A percentile compares a stretch with the other conserved stretches of the same genome.
phyloP scores from a whole-genome alignment of 1,140 invertebrate species.

The Galleria mellonella region DNA sequence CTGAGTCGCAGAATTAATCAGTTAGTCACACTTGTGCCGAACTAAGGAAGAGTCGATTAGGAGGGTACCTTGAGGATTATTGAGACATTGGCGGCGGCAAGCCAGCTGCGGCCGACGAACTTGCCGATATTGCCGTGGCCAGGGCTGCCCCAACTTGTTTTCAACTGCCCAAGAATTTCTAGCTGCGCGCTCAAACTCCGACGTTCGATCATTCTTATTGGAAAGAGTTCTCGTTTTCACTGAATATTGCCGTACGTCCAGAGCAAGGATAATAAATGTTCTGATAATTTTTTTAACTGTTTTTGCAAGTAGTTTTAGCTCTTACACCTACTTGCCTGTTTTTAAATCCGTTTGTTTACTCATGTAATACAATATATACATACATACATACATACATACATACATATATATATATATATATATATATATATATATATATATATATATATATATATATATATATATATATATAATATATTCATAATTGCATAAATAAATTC shows the following conservation, averaged over 20 bases:
- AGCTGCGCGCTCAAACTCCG: slow-evolving; percentile 44
- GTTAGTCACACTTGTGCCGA: slow-evolving; percentile 69
- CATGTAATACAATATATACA: too few species aligned
- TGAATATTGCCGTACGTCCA: slow-evolving; percentile 30
- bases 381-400: too few species aligned
- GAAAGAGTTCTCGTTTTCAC: slow-evolving; percentile 31
- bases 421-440: too few species aligned
- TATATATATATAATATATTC: too few species aligned
- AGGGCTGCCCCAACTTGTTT: slow-evolving; percentile 47
- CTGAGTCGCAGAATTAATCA: slow-evolving; percentile 64
- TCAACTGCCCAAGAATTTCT: slow-evolving; percentile 60
- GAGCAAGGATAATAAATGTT: slow-evolving; percentile 7
- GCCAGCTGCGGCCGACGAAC: slow-evolving; percentile 56
- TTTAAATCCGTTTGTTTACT: too few species aligned
- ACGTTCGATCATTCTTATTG: slow-evolving; percentile 55
- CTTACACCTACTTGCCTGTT: too few species aligned
- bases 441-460: too few species aligned
- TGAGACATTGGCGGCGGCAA: slow-evolving; percentile 60
- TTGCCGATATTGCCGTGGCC: slow-evolving; percentile 58
- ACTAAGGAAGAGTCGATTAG: slow-evolving; percentile 68
- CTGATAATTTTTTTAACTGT: not conserved
- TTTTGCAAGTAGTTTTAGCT: too few species aligned
- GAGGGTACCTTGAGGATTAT: slow-evolving; percentile 68
- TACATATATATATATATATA: too few species aligned
- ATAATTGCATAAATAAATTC: too few species aligned